These are phyloP conservation scores for Ivindomyrus marchei DNA, from an alignment of 2,113 vertebrate species.

Conservation along the genomic window DNA sequence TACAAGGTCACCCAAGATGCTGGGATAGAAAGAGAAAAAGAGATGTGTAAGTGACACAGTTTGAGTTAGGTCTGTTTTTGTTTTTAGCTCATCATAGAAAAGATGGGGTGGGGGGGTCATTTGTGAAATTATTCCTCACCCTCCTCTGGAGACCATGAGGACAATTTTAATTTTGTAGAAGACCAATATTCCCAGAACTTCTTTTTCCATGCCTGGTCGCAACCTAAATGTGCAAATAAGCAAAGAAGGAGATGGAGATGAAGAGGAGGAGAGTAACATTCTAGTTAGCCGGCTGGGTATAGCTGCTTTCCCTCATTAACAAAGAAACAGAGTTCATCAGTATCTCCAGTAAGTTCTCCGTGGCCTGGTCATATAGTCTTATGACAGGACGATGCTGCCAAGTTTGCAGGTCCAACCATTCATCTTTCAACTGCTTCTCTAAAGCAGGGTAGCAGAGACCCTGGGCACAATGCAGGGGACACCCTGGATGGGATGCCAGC, in stretches of 20 bases:
- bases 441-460: too few relatives aligned
- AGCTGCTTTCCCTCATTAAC: neutral
- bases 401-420: neutral
- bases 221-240: conserved; percentile 54
- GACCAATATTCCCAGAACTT: conserved; percentile 75
- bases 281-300: neutral
- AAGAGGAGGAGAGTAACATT: neutral
- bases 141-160: conserved; percentile 67
- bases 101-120: neutral
- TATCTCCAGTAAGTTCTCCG: neutral
- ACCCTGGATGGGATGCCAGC: too few relatives aligned
- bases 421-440: too few relatives aligned
- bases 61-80: neutral
- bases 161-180: conserved; percentile 83
- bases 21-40: conserved; percentile 37
- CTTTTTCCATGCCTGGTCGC: conserved; percentile 67
- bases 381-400: neutral
- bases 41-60: neutral
- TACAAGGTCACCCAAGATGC: conserved; percentile 74
- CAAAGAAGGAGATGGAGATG: conserved; percentile 4
- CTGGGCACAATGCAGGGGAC: too few relatives aligned
- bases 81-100: neutral
- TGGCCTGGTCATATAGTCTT: neutral
- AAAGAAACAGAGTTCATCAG: neutral
- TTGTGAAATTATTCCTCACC: conserved; percentile 43